Evolutionary conservation across 2,888 invertebrate genomes (phyloP), one percentile per base, ranked within the genome.

Genomic region (Petrolisthes manimaculis): DNA sequence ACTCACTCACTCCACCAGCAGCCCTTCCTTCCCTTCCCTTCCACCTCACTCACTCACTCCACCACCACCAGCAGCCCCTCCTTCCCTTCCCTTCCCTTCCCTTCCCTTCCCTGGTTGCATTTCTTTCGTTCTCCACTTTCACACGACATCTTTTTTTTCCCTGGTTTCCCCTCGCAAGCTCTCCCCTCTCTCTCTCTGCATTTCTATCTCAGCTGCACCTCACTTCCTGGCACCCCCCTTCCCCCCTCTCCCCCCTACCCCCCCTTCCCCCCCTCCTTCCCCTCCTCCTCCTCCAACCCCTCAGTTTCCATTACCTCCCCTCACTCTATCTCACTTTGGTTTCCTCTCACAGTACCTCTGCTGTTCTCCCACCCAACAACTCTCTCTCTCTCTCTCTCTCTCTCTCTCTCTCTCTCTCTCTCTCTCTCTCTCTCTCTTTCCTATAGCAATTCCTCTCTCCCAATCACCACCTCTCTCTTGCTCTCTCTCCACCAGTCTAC

Each of bases 211-310:
- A 67, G 82, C 69, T 82, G 82, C 69, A 37, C 69, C 82, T 69
- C 69, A 37, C 77, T 77, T 37, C 77, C 77, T 77, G 77, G 6
- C 77, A 24, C 71, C 82, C 71, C 84, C 84, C 74, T 54, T 83
- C 83, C 54, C 53, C 55, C 83, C 71, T 55, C 74, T 83, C 74
- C 74, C 83, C 74, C 83, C n/a, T 18, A 51, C 51, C 53, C 51
- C 53, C 71, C 69, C 53, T 71, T 71, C 74, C 74, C 53, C 74
- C 74, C 74, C 74, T 55, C 21, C 54, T 74, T 74, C 74, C 21
- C 74, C 21, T 83, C 83, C 83, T 18, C 54, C 51, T 51, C 69
- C 37, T 51, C 51, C 24, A 53, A 37, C 69, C 14, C n/a, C 21
- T n/a, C n/a, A 21, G 24, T 61, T 74, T 84, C 77, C 56, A 54